Percentiles rank a stretch among this genome's conserved stretches.
Conservation (phyloP, 2,888 invertebrate genomes). For the Leptinotarsa haldemani region DNA sequence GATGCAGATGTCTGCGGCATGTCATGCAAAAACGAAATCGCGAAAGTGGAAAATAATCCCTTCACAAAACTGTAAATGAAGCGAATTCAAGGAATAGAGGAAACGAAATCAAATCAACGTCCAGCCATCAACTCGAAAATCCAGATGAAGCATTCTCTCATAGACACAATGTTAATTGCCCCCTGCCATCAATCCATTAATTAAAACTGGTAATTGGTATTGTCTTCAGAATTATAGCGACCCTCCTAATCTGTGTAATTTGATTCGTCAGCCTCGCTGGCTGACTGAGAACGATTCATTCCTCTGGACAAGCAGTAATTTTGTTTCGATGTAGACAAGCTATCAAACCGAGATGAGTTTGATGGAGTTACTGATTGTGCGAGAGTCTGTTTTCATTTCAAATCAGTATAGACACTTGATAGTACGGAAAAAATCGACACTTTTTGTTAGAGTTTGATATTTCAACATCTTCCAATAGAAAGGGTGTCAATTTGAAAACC, state of each 20-base stretch:
- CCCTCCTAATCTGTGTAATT: slow-evolving; percentile 22
- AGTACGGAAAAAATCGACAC: too few species aligned
- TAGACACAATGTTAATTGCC: slow-evolving; percentile 49
- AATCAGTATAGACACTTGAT: too few species aligned
- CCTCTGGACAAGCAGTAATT: background rate
- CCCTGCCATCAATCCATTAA: slow-evolving; percentile 56
- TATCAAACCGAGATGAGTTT: background rate
- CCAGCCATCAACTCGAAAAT: slow-evolving; percentile 11
- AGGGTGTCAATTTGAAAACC: too few species aligned
- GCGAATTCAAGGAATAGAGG: background rate
- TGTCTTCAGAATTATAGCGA: slow-evolving; percentile 48
- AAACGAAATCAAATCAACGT: slow-evolving; percentile 6
- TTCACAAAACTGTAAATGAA: background rate
- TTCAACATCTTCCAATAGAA: too few species aligned
- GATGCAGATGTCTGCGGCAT: too few species aligned
- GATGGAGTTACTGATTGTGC: background rate
- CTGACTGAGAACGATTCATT: slow-evolving; percentile 2
- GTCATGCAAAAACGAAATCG: too few species aligned
- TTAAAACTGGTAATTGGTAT: slow-evolving; percentile 54
- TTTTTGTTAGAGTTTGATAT: too few species aligned
- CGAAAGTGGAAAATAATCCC: background rate
- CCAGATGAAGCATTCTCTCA: slow-evolving; percentile 41
- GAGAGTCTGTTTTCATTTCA: too few species aligned
- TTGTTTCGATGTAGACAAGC: background rate
- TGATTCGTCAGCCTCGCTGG: background rate